Evolutionary conservation across 2,888 invertebrate genomes (phyloP).

Genomic region (Lasioglossum calceatum): DNA sequence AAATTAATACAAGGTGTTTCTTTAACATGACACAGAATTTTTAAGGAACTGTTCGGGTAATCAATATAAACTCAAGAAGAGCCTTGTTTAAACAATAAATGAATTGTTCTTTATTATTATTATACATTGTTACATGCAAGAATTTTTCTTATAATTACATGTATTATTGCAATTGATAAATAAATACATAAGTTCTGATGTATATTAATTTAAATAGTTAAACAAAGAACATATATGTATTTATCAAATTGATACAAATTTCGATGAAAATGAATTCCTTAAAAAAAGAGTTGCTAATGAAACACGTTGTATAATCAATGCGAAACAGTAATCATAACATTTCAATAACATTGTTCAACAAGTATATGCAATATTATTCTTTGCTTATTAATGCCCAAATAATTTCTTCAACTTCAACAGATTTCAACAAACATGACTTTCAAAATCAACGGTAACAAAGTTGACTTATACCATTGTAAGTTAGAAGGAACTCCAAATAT

Average conservation of each 20-base stretch:
- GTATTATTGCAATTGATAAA: neutral
- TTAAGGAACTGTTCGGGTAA: neutral
- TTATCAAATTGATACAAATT: neutral
- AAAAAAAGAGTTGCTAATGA: neutral
- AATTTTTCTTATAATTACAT: neutral
- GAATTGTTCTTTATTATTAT: neutral
- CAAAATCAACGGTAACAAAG: neutral
- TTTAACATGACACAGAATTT: neutral
- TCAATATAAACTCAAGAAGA: neutral
- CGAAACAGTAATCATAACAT: neutral
- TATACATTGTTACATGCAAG: neutral
- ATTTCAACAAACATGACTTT: too few species aligned
- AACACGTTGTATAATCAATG: slow-evolving; percentile 2
- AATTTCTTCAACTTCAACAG: neutral
- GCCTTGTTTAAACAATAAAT: neutral
- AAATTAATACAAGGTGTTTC: neutral
- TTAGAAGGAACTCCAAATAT: neutral
- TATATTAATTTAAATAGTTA: neutral
- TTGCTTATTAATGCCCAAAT: neutral
- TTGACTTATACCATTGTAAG: neutral
- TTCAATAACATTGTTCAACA: neutral
- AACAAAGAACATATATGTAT: neutral
- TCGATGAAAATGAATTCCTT: neutral
- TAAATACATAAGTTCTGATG: neutral
- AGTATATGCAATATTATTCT: neutral